Conservation (phyloP, 2,888 invertebrate genomes). For the Phlogophora meticulosa region DNA sequence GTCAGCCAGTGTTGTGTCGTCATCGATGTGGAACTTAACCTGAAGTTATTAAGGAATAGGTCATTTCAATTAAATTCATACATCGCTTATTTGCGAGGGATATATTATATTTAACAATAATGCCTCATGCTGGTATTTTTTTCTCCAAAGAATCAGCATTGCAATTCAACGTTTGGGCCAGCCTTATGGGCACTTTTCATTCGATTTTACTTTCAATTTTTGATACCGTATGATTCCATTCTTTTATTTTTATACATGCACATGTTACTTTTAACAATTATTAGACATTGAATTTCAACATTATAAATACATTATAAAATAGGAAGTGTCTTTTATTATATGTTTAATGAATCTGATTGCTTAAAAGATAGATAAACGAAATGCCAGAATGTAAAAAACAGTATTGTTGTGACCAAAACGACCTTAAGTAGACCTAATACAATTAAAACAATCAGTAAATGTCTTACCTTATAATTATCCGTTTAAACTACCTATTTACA, state of each 20-base stretch:
- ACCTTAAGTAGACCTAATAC: no score
- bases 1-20: conserved; percentile 96
- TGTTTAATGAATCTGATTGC: conserved; percentile 2
- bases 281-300: no score
- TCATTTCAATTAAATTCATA: neutral
- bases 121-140: no score
- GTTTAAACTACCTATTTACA: conserved; percentile 37
- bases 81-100: neutral
- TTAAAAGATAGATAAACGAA: neutral
- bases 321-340: neutral
- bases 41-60: conserved; percentile 69
- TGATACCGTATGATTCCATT: no score
- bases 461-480: conserved; percentile 34
- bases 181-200: no score
- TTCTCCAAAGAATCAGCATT: no score
- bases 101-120: no score
- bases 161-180: no score
- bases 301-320: neutral
- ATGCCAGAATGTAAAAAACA: neutral
- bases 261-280: no score
- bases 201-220: no score
- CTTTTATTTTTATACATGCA: no score
- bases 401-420: neutral
- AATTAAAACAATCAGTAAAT: conserved; percentile 10
- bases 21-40: conserved; percentile 95